A percentile compares a stretch with the other conserved stretches of the same genome.
phyloP scores from a whole-genome alignment of 2,888 invertebrate genomes.

The Polydrusus cervinus region DNA sequence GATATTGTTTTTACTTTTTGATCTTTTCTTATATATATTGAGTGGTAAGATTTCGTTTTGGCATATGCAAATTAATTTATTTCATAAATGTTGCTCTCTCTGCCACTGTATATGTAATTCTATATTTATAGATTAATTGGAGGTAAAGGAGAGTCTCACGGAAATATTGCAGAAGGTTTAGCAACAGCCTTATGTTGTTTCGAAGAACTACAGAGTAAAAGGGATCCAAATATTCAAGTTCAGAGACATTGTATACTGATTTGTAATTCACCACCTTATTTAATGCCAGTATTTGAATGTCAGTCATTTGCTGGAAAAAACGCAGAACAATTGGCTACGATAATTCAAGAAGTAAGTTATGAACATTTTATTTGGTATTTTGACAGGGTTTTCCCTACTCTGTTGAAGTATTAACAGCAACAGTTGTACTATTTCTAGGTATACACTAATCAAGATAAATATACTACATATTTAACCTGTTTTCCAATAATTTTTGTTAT shows the following conservation, averaged over 20 bases:
- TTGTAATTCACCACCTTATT: conserved; percentile 94
- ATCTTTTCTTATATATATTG: no score
- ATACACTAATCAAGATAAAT: no score
- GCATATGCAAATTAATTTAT: no score
- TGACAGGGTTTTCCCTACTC: no score
- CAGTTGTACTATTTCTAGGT: no score
- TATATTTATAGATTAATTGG: conserved; percentile 81
- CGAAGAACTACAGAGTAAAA: conserved; percentile 84
- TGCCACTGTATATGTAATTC: neutral
- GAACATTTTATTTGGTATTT: neutral
- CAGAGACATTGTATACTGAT: conserved; percentile 87
- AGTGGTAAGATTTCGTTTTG: no score
- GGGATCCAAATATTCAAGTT: conserved; percentile 72
- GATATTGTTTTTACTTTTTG: no score
- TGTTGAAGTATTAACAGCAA: no score
- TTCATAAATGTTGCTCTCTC: no score
- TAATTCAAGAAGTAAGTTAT: conserved; percentile 80
- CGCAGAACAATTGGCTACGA: conserved; percentile 87
- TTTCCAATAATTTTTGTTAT: no score
- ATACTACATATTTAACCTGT: no score
- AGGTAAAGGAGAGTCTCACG: conserved; percentile 91
- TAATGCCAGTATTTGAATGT: conserved; percentile 86
- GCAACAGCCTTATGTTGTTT: conserved; percentile 91
- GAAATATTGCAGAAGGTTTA: conserved; percentile 92
- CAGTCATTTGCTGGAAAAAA: conserved; percentile 83